A percentile compares a stretch with the other conserved stretches of the same genome.
These are phyloP conservation scores for Eupithecia subumbrata DNA, from an alignment of 2,888 invertebrate species.

Conservation along the genomic window DNA sequence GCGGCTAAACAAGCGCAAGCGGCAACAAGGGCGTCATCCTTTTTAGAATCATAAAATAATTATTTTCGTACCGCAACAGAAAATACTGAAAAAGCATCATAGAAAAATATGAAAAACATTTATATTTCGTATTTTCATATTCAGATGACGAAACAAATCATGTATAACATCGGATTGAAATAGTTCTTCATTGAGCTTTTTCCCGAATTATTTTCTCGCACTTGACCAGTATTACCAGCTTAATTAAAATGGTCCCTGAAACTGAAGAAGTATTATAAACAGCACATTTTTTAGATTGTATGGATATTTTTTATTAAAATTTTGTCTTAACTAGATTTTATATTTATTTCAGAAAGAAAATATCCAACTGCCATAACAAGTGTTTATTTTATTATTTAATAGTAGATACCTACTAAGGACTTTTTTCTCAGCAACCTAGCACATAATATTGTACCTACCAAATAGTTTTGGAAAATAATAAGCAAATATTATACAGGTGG, in stretches of 20 bases:
- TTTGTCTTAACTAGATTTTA: too few relatives aligned
- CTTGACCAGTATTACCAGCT: slow-evolving; percentile 28
- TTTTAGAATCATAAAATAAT: slow-evolving; percentile 64
- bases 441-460: too few relatives aligned
- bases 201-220: slow-evolving; percentile 22
- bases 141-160: slow-evolving; percentile 72
- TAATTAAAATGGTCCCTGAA: slow-evolving; percentile 14
- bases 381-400: too few relatives aligned
- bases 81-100: slow-evolving; percentile 75
- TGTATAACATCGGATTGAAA: slow-evolving; percentile 60
- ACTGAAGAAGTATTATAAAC: neutral
- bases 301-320: too few relatives aligned
- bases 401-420: too few relatives aligned
- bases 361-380: too few relatives aligned
- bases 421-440: too few relatives aligned
- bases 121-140: slow-evolving; percentile 69
- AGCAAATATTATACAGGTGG: too few relatives aligned
- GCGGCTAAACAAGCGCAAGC: slow-evolving; percentile 79
- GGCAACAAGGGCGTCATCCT: slow-evolving; percentile 72
- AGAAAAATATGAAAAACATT: slow-evolving; percentile 66
- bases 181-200: slow-evolving; percentile 49
- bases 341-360: too few relatives aligned
- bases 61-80: slow-evolving; percentile 68
- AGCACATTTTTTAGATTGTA: neutral
- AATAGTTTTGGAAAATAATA: too few relatives aligned